Percentiles rank a stretch among this genome's conserved stretches.
Conservation (phyloP, 2,113 vertebrate species). For the Hydrochoerus hydrochaeris region DNA sequence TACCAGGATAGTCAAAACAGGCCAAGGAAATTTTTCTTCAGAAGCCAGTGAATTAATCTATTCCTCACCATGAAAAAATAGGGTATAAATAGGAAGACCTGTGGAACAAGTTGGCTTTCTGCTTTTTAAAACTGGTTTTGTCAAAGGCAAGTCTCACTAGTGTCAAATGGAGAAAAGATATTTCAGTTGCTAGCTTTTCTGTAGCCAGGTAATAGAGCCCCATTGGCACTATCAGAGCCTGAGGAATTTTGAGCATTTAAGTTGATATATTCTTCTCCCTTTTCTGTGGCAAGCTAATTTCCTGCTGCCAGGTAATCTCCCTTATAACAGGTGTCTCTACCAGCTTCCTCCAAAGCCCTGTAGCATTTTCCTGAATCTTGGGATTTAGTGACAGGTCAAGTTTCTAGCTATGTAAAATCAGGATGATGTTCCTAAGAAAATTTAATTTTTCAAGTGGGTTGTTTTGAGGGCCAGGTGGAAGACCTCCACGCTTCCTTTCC, state of each 20-base stretch:
- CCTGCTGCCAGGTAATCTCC: not conserved
- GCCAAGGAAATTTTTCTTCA: slow-evolving; percentile 37
- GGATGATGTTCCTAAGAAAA: not conserved
- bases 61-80: slow-evolving; percentile 28
- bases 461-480: not conserved
- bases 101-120: slow-evolving; percentile 5
- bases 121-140: slow-evolving; percentile 46
- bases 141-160: slow-evolving; percentile 5
- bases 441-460: not conserved
- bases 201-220: not conserved
- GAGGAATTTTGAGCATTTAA: not conserved
- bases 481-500: not conserved
- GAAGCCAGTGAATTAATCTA: slow-evolving; percentile 61
- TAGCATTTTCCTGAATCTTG: not conserved
- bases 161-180: not conserved
- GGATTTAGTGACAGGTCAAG: not conserved
- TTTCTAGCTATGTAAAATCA: slow-evolving; percentile 25
- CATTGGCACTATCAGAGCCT: not conserved
- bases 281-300: not conserved
- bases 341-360: not conserved
- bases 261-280: not conserved
- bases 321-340: not conserved
- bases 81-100: not conserved
- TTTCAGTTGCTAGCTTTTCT: not conserved
- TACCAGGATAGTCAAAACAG: slow-evolving; percentile 62